Percentiles rank a stretch among this genome's conserved stretches.
phyloP scores from a whole-genome alignment of 2,797 vertebrate genomes.

The Microctenopoma lineatum region DNA sequence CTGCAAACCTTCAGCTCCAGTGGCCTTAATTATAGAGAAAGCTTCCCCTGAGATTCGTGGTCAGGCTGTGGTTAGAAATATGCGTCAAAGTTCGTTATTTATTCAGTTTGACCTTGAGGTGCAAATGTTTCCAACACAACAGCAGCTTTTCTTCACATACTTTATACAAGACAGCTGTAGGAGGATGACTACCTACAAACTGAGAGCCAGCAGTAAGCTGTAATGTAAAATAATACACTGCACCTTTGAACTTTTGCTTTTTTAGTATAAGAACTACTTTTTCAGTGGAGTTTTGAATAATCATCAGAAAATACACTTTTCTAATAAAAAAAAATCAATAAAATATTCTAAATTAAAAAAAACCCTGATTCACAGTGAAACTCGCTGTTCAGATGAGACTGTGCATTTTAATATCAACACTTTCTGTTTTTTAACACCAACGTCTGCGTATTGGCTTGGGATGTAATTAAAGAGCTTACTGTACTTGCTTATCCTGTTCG shows the following conservation, averaged over 20 bases:
- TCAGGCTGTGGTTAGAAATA: slow-evolving; percentile 21
- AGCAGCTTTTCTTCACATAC: slow-evolving; percentile 6
- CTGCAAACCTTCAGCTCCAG: slow-evolving; percentile 28
- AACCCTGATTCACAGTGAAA: not conserved
- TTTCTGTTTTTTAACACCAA: too few species aligned
- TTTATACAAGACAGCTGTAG: slow-evolving; percentile 17
- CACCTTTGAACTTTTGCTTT: slow-evolving; percentile 5
- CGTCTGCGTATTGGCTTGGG: too few species aligned
- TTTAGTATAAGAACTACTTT: slow-evolving; percentile 3
- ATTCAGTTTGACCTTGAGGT: slow-evolving; percentile 61
- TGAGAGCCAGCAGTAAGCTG: not conserved
- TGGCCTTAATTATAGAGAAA: slow-evolving; percentile 33
- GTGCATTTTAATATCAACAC: not conserved
- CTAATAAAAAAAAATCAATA: not conserved
- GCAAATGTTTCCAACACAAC: slow-evolving; percentile 32
- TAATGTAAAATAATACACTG: slow-evolving; percentile 10
- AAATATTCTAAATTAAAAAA: too few species aligned
- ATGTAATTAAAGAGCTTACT: too few species aligned
- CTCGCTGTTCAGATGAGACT: not conserved
- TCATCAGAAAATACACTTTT: not conserved
- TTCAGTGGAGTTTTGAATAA: not conserved
- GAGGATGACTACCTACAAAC: not conserved
- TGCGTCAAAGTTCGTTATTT: slow-evolving; percentile 51
- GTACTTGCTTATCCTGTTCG: not conserved
- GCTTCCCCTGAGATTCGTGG: slow-evolving; percentile 14